phyloP scores from a whole-genome alignment of 2,888 invertebrate species.

The Mythimna loreyi region DNA sequence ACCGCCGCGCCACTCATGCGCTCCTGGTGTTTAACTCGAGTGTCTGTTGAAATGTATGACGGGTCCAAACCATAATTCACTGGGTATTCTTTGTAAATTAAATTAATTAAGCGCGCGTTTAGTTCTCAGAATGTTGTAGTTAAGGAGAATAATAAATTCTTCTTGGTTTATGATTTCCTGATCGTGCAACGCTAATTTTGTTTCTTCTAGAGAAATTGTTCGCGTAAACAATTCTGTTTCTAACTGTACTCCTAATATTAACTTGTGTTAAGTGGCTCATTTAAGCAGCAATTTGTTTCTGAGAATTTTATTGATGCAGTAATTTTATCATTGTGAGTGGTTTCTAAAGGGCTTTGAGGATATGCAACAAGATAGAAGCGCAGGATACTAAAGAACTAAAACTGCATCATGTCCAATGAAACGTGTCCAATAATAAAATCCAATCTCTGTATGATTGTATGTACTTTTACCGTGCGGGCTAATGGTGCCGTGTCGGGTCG shows the following conservation, averaged over 20 bases:
- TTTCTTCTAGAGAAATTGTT: slow-evolving; percentile 37
- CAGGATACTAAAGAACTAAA: slow-evolving; percentile 40
- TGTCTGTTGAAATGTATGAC: slow-evolving; percentile 61
- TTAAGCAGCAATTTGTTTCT: slow-evolving; percentile 15
- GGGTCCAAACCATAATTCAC: slow-evolving; percentile 58
- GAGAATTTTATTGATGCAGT: slow-evolving; percentile 1
- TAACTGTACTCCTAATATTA: slow-evolving; percentile 40
- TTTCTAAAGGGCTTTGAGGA: slow-evolving; percentile 12
- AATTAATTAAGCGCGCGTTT: slow-evolving; percentile 51
- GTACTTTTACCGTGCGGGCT: slow-evolving; percentile 74
- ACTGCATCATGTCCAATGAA: slow-evolving; percentile 65
- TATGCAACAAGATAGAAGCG: slow-evolving; percentile 16
- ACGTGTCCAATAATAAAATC: slow-evolving; percentile 69
- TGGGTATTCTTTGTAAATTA: slow-evolving; percentile 55
- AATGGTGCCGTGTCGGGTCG: slow-evolving; percentile 78
- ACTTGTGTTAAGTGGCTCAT: slow-evolving; percentile 22
- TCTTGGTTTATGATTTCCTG: slow-evolving; percentile 59
- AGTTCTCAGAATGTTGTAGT: slow-evolving; percentile 50
- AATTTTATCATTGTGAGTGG: neutral
- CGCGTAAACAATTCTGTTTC: slow-evolving; percentile 31
- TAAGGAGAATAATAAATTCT: slow-evolving; percentile 47
- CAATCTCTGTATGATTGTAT: slow-evolving; percentile 71
- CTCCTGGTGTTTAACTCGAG: slow-evolving; percentile 63
- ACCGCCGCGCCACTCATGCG: slow-evolving; percentile 50
- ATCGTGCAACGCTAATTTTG: slow-evolving; percentile 52